Evolutionary conservation across 2,113 vertebrate species (phyloP).

Genomic region (Siniperca chuatsi): DNA sequence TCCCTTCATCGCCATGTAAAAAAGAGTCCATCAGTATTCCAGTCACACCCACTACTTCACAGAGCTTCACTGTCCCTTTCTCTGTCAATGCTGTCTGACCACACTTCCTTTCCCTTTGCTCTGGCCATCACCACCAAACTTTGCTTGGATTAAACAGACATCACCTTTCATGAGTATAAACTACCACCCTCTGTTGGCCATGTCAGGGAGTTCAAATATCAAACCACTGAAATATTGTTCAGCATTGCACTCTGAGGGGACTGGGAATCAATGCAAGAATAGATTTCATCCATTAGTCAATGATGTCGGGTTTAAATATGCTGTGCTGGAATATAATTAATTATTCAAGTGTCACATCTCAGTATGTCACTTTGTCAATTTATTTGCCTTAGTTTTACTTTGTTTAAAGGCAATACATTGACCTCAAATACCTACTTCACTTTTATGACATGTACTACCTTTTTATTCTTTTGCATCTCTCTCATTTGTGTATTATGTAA

Average conservation of each 20-base stretch:
- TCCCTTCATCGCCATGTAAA: conserved; percentile 65
- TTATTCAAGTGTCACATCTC: background rate
- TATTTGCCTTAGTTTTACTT: background rate
- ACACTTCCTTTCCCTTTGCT: conserved; percentile 28
- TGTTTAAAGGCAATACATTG: background rate
- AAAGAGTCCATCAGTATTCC: conserved; percentile 72
- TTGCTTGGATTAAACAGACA: conserved; percentile 29
- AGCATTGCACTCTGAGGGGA: background rate
- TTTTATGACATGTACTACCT: background rate
- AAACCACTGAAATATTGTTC: background rate
- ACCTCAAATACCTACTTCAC: background rate
- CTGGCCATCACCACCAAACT: conserved; percentile 29
- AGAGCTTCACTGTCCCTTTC: conserved; percentile 71
- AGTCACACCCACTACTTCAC: conserved; percentile 66
- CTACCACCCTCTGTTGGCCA: conserved; percentile 69
- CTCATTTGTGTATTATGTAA: background rate
- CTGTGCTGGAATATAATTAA: background rate
- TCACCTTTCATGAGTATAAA: conserved; percentile 46
- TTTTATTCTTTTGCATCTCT: background rate
- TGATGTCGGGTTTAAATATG: background rate
- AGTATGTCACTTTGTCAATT: background rate
- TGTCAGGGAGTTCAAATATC: conserved; percentile 27
- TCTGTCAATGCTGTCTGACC: conserved; percentile 70
- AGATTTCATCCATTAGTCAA: background rate
- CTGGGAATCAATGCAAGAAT: background rate